Percentiles rank a stretch among this genome's conserved stretches.
These are phyloP conservation scores for Sinodicranocentrus sp. DNA, from an alignment of 2,888 invertebrate genomes.

Conservation along the genomic window DNA sequence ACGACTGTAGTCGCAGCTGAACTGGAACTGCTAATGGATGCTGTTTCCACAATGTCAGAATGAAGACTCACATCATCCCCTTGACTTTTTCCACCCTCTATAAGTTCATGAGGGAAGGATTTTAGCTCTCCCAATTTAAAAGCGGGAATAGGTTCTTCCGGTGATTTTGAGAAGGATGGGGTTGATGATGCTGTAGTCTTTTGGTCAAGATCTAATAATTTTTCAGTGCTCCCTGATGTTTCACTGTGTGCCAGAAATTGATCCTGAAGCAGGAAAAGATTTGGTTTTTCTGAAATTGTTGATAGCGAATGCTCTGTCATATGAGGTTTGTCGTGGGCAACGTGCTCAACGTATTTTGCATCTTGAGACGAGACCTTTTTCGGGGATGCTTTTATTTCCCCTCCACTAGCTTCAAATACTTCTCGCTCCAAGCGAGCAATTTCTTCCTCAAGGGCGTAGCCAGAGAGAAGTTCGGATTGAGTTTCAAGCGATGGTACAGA, in stretches of 20 bases:
- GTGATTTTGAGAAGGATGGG: slow-evolving; percentile 14
- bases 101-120: slow-evolving; percentile 24
- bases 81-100: slow-evolving; percentile 46
- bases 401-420: slow-evolving; percentile 68
- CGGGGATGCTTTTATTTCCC: slow-evolving; percentile 52
- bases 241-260: slow-evolving; percentile 51
- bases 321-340: slow-evolving; percentile 62
- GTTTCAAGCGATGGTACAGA: slow-evolving; percentile 59
- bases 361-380: slow-evolving; percentile 35
- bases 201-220: too few relatives aligned
- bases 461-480: slow-evolving; percentile 57
- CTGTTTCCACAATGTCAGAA: slow-evolving; percentile 54
- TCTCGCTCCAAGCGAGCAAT: slow-evolving; percentile 70
- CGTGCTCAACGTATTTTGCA: slow-evolving; percentile 61
- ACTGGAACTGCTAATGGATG: slow-evolving; percentile 69
- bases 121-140: slow-evolving; percentile 44
- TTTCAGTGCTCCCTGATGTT: slow-evolving; percentile 20
- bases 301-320: slow-evolving; percentile 50
- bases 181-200: not conserved
- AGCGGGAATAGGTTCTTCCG: slow-evolving; percentile 25
- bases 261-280: slow-evolving; percentile 65
- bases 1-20: slow-evolving; percentile 67
- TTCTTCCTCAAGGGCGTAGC: slow-evolving; percentile 65
- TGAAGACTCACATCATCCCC: slow-evolving; percentile 49
- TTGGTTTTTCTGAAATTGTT: slow-evolving; percentile 69